phyloP scores from a whole-genome alignment of 1,140 invertebrate genomes.

The Argopecten irradians region DNA sequence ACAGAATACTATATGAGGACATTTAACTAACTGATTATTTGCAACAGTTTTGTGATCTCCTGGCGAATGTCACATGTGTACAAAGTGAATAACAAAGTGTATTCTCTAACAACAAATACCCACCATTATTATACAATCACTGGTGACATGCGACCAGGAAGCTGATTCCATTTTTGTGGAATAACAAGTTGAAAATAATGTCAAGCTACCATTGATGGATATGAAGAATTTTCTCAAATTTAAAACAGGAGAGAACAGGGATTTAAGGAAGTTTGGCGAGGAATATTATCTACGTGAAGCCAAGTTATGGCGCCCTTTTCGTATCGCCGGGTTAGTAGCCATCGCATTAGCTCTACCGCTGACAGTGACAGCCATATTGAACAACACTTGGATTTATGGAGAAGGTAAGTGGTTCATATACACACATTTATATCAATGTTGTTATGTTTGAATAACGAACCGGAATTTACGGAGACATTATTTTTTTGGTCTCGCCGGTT shows the following conservation, averaged over 20 bases:
- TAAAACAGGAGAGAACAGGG: constrained; percentile 65
- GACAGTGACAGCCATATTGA: constrained; percentile 54
- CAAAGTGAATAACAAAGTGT: not conserved
- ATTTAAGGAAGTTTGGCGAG: constrained; percentile 67
- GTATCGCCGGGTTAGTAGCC: constrained; percentile 62
- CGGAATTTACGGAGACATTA: too few relatives aligned
- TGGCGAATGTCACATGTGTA: not conserved
- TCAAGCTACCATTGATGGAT: constrained; percentile 28
- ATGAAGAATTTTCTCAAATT: constrained; percentile 81
- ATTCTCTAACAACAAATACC: not conserved
- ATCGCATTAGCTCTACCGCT: constrained; percentile 59
- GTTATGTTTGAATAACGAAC: too few relatives aligned
- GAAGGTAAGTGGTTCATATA: constrained; percentile 57
- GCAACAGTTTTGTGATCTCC: not conserved
- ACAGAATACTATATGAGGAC: not conserved
- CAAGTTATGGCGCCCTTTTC: constrained; percentile 66
- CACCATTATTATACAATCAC: not conserved
- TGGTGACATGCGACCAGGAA: not conserved
- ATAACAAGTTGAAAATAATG: not conserved
- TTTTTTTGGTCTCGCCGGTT: not conserved
- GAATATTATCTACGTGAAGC: constrained; percentile 68
- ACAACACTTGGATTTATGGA: constrained; percentile 61
- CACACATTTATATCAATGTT: not conserved
- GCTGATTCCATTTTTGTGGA: not conserved
- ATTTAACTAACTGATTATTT: not conserved